Evolutionary conservation across 2,888 invertebrate genomes (phyloP).

Genomic region (Diaperis boleti): DNA sequence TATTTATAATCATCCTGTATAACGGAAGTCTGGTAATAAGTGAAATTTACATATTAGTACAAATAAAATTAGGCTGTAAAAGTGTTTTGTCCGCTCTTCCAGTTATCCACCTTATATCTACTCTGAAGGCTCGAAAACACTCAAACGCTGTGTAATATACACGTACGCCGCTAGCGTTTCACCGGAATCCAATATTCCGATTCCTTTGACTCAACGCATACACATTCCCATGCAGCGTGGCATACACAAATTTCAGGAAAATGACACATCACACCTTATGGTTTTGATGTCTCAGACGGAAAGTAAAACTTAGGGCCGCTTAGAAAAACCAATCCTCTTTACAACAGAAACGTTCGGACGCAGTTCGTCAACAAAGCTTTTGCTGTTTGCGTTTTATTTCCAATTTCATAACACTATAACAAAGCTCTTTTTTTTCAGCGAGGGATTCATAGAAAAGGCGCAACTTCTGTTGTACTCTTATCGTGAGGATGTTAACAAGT

Average conservation of each 20-base stretch:
- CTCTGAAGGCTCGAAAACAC: conserved; percentile 26
- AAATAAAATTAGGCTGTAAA: conserved; percentile 13
- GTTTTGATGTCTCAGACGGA: conserved; percentile 10
- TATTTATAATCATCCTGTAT: no score
- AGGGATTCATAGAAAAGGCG: conserved; percentile 31
- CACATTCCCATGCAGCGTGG: conserved; percentile 37
- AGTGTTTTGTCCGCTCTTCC: conserved; percentile 28
- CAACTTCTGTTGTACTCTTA: conserved; percentile 1
- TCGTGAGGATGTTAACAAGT: conserved; percentile 21
- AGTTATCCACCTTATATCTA: conserved; percentile 22
- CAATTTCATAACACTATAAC: conserved; percentile 37
- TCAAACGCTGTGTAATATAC: conserved; percentile 41
- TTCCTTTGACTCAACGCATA: conserved; percentile 39
- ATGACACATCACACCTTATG: conserved; percentile 30
- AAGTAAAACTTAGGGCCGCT: conserved; percentile 10
- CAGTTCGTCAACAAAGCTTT: conserved; percentile 39
- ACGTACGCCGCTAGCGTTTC: conserved; percentile 40
- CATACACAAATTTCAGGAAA: conserved; percentile 37
- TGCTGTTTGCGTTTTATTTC: conserved; percentile 35
- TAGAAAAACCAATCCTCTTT: conserved; percentile 32
- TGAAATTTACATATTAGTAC: conserved; percentile 36
- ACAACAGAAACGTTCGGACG: conserved; percentile 30
- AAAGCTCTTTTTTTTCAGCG: conserved; percentile 24
- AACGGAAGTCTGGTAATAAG: no score
- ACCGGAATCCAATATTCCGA: conserved; percentile 38